A percentile compares a stretch with the other conserved stretches of the same genome.
Evolutionary conservation across 2,113 vertebrate species (phyloP).

Genomic region (Gorilla gorilla): DNA sequence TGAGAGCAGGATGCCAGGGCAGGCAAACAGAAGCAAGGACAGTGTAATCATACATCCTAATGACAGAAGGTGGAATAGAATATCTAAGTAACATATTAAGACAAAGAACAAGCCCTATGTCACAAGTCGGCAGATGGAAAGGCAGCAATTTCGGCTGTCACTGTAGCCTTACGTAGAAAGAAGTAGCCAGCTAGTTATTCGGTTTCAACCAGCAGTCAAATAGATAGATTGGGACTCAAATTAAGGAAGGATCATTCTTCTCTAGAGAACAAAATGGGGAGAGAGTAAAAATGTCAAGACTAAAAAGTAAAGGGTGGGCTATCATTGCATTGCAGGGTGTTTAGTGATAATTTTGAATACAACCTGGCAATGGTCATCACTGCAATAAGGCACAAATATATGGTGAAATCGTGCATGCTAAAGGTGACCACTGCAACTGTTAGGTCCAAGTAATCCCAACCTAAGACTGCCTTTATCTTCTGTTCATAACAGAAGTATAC

Average conservation of each 20-base stretch:
- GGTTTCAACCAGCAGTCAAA: background rate
- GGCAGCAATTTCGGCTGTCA: background rate
- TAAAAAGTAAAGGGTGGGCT: background rate
- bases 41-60: background rate
- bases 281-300: background rate
- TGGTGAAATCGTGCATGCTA: background rate
- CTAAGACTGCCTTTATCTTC: background rate
- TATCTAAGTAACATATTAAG: background rate
- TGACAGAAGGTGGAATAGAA: background rate
- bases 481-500: background rate
- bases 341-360: background rate
- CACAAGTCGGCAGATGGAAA: background rate
- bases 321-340: background rate
- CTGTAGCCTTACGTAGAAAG: background rate
- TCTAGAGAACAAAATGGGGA: background rate
- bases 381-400: background rate
- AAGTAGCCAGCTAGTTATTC: background rate
- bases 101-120: background rate
- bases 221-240: background rate
- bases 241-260: background rate
- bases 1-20: background rate
- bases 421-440: background rate
- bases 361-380: background rate
- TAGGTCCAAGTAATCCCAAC: background rate
- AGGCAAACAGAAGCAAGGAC: background rate